Evolutionary conservation across 1,140 invertebrate species (phyloP).

Genomic region (Lysiphlebus fabarum): DNA sequence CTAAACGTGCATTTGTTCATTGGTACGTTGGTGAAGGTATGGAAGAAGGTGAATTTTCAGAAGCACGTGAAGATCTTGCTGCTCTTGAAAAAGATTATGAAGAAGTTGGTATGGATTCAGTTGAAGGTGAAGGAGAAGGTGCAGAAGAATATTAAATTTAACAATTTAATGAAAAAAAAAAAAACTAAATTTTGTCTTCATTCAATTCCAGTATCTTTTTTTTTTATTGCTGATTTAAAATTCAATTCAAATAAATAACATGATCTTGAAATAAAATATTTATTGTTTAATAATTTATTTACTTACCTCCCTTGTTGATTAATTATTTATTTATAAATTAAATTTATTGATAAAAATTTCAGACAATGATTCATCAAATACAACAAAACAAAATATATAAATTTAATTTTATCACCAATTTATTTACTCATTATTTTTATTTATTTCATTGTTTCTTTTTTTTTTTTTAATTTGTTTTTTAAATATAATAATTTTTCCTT

Average conservation of each 20-base stretch:
- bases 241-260: constrained; percentile 4
- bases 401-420: too few relatives aligned
- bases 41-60: constrained; percentile 24
- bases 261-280: neutral
- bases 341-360: neutral
- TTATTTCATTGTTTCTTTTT: neutral
- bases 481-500: neutral
- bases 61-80: constrained; percentile 23
- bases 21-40: constrained; percentile 25
- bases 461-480: constrained; percentile 7
- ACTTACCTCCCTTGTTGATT: too few relatives aligned
- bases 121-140: constrained; percentile 22
- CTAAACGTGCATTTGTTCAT: constrained; percentile 22
- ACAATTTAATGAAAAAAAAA: neutral
- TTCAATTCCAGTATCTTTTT: neutral
- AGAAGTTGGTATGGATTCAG: constrained; percentile 24
- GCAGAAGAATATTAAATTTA: constrained; percentile 20
- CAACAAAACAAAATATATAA: too few relatives aligned
- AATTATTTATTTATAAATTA: neutral
- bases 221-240: neutral
- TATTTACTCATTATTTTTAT: too few relatives aligned
- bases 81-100: constrained; percentile 24
- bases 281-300: neutral
- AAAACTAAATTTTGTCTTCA: neutral
- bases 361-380: too few relatives aligned